phyloP scores from a whole-genome alignment of 1,140 invertebrate species.

The Lasioglossum albipes region DNA sequence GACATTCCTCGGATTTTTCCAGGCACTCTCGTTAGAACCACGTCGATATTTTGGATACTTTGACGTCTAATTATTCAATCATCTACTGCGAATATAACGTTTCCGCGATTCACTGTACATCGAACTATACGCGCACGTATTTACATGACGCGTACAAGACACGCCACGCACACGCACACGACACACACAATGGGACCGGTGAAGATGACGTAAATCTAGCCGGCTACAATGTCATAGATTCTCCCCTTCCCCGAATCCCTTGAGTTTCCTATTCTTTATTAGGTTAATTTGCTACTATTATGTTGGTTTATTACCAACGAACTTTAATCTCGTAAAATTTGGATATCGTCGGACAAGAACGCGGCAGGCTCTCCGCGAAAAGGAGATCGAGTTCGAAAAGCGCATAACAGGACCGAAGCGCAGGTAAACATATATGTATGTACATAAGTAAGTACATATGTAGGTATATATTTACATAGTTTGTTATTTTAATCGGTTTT shows the following conservation, averaged over 20 bases:
- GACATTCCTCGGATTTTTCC: neutral
- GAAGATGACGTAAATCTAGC: slow-evolving; percentile 34
- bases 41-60: neutral
- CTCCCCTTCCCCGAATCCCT: no score
- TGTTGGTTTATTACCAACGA: no score
- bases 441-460: no score
- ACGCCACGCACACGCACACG: neutral
- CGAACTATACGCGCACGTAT: no score
- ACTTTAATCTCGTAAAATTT: no score
- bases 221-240: slow-evolving; percentile 31
- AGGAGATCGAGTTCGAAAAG: neutral
- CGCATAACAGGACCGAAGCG: no score
- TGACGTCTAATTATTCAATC: neutral
- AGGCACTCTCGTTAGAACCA: neutral
- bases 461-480: no score
- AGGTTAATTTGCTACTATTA: no score
- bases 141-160: no score
- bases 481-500: no score
- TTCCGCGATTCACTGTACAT: neutral
- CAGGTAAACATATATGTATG: no score
- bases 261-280: neutral
- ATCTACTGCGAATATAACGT: neutral
- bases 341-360: no score
- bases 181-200: neutral
- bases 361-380: neutral